Percentiles rank a stretch among this genome's conserved stretches.
Conservation (phyloP, 2,113 vertebrate genomes). For the Trogon melanurus region DNA sequence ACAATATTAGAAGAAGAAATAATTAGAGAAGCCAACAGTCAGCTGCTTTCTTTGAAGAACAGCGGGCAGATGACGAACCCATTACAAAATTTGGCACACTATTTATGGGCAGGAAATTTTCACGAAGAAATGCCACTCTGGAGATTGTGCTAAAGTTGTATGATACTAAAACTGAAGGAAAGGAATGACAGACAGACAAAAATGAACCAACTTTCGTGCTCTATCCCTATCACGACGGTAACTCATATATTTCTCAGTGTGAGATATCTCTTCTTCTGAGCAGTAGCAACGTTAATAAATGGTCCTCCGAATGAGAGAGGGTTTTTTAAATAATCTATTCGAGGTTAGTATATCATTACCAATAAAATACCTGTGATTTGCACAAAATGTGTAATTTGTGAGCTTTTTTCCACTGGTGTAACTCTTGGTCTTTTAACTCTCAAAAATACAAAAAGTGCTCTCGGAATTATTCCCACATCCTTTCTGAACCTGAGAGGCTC, state of each 20-base stretch:
- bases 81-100: constrained; percentile 28
- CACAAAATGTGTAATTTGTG: constrained; percentile 13
- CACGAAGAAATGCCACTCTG: background rate
- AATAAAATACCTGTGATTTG: constrained; percentile 56
- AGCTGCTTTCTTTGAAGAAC: constrained; percentile 29
- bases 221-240: background rate
- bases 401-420: background rate
- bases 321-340: constrained; percentile 42
- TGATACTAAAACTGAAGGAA: background rate
- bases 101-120: constrained; percentile 28
- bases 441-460: background rate
- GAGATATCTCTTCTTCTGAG: background rate
- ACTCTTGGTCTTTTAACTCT: constrained; percentile 22
- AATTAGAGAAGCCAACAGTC: constrained; percentile 24
- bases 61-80: constrained; percentile 41
- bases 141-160: background rate
- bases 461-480: constrained; percentile 24
- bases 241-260: background rate
- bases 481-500: background rate
- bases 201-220: background rate
- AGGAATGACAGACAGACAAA: background rate
- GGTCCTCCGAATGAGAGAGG: background rate
- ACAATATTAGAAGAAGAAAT: constrained; percentile 32
- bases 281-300: constrained; percentile 2
- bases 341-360: constrained; percentile 63